These are phyloP conservation scores for Enteromius anoplus DNA, from an alignment of 2,797 vertebrate genomes.

Conservation along the genomic window DNA sequence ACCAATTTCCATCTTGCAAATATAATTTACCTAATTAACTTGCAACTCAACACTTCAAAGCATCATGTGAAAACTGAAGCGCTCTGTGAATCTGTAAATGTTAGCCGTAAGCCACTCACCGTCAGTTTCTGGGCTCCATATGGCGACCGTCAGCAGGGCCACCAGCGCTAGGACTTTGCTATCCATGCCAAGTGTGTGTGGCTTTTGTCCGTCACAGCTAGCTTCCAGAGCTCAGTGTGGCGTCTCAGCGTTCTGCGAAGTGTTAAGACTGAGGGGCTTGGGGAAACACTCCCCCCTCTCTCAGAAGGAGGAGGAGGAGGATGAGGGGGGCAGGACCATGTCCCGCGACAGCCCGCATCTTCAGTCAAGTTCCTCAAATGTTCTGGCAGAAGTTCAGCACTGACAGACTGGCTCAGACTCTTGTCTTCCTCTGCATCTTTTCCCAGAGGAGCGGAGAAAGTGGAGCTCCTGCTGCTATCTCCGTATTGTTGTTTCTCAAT, in stretches of 20 bases:
- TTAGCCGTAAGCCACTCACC: constrained; percentile 76
- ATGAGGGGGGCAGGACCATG: constrained; percentile 63
- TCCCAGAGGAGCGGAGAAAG: constrained; percentile 49
- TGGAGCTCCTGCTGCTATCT: constrained; percentile 55
- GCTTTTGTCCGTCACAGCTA: constrained; percentile 66
- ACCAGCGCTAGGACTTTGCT: constrained; percentile 82
- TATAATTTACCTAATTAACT: background rate
- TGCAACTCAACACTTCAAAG: background rate
- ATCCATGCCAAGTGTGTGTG: constrained; percentile 78
- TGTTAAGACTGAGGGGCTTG: constrained; percentile 72
- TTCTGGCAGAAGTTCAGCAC: constrained; percentile 77
- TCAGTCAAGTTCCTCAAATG: constrained; percentile 82
- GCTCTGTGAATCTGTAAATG: background rate
- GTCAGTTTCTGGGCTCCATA: constrained; percentile 73
- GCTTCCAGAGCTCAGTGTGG: constrained; percentile 75
- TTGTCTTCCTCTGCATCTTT: constrained; percentile 16
- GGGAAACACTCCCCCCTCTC: constrained; percentile 16
- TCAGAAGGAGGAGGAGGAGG: constrained; percentile 66
- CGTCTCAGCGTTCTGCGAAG: constrained; percentile 63
- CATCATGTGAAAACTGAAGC: background rate
- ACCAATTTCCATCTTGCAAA: background rate
- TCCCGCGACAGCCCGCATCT: constrained; percentile 62
- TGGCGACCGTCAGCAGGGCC: constrained; percentile 77
- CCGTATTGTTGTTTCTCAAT: constrained; percentile 62
- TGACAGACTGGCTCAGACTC: constrained; percentile 43